Conservation (phyloP, 2,888 invertebrate species). For the Microdon myrmicae region DNA sequence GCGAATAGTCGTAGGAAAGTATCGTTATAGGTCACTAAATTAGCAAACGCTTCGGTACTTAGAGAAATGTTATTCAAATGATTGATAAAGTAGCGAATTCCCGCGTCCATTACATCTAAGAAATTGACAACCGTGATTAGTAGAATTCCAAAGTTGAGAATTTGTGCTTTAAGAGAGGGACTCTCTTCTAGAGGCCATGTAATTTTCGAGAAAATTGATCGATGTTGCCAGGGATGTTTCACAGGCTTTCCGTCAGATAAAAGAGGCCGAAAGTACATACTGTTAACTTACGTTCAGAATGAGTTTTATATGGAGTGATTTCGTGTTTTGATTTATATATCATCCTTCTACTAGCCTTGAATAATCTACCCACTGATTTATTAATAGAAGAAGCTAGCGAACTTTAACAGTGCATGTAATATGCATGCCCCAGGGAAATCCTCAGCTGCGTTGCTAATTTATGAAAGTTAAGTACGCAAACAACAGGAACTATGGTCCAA, state of each 20-base stretch:
- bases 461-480: too few relatives aligned
- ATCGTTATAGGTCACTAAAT: slow-evolving; percentile 56
- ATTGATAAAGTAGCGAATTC: slow-evolving; percentile 55
- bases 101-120: slow-evolving; percentile 55
- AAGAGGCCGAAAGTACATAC: slow-evolving; percentile 7
- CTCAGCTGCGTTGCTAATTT: too few relatives aligned
- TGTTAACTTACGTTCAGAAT: too few relatives aligned
- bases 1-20: slow-evolving; percentile 55
- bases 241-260: neutral
- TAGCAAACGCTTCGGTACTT: slow-evolving; percentile 58
- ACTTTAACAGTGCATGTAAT: too few relatives aligned
- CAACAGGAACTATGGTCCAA: too few relatives aligned
- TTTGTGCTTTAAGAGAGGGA: neutral
- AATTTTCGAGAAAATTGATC: neutral
- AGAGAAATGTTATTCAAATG: slow-evolving; percentile 55
- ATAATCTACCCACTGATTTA: too few relatives aligned
- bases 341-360: too few relatives aligned
- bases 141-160: neutral
- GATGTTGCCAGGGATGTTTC: slow-evolving; percentile 9
- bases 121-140: slow-evolving; percentile 48
- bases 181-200: slow-evolving; percentile 8
- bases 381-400: too few relatives aligned
- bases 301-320: too few relatives aligned
- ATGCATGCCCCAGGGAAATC: too few relatives aligned
- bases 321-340: too few relatives aligned